phyloP scores from a whole-genome alignment of 2,797 vertebrate species.

The Microctenopoma stevenorrisi region DNA sequence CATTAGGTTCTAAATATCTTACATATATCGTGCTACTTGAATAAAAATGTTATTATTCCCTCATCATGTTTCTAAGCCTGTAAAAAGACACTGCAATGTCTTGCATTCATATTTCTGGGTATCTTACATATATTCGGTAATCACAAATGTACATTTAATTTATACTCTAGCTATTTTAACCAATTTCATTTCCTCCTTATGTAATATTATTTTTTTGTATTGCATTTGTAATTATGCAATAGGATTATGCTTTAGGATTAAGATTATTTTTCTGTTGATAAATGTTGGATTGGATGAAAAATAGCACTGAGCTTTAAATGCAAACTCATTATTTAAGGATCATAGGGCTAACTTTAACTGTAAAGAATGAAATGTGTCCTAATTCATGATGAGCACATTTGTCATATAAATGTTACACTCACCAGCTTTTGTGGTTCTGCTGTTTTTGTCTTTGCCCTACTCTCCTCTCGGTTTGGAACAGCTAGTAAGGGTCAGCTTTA shows the following conservation, averaged over 20 bases:
- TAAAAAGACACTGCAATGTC: neutral
- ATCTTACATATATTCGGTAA: too few relatives aligned
- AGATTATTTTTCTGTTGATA: constrained; percentile 14
- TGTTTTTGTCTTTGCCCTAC: too few relatives aligned
- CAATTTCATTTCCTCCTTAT: constrained; percentile 9
- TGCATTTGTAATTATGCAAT: too few relatives aligned
- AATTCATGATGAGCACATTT: neutral
- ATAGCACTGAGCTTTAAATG: constrained; percentile 1
- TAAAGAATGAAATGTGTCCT: neutral
- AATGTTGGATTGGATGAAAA: constrained; percentile 6
- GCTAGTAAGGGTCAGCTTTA: too few relatives aligned
- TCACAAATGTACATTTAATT: neutral
- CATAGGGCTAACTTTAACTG: neutral
- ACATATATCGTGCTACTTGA: neutral
- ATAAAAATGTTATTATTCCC: neutral
- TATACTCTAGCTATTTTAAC: neutral
- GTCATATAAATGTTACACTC: too few relatives aligned
- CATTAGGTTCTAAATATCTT: neutral
- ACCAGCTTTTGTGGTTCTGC: too few relatives aligned
- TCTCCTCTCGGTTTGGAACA: neutral
- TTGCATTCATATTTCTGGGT: too few relatives aligned
- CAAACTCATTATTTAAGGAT: constrained; percentile 10
- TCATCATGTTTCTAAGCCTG: neutral
- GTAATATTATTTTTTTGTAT: neutral
- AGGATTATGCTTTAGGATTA: too few relatives aligned